Percentiles rank a stretch among this genome's conserved stretches.
These are phyloP conservation scores for Monomorium pharaonis DNA, from an alignment of 1,140 invertebrate species.

Conservation along the genomic window DNA sequence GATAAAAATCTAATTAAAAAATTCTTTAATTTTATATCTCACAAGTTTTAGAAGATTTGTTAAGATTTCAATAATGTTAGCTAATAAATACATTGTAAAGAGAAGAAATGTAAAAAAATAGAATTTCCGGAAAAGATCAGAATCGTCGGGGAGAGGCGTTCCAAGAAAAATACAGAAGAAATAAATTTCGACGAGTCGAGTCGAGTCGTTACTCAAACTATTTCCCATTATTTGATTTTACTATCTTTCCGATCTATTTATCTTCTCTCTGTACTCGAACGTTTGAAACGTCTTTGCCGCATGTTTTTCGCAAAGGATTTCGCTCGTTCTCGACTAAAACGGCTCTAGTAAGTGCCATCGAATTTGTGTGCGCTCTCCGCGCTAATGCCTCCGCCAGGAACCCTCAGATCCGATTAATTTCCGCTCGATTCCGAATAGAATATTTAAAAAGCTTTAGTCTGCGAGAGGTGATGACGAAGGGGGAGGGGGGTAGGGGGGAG, in stretches of 20 bases:
- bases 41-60: neutral
- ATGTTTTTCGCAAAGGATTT: neutral
- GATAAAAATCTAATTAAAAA: no score
- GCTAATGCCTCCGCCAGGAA: constrained; percentile 8
- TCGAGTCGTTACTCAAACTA: no score
- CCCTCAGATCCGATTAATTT: constrained; percentile 74
- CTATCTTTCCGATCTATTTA: neutral
- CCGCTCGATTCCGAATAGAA: constrained; percentile 73
- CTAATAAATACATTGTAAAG: no score
- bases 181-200: no score
- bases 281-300: neutral
- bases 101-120: no score
- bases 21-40: no score
- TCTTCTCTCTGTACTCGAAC: neutral
- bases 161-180: no score
- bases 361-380: constrained; percentile 16
- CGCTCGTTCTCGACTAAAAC: neutral
- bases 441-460: constrained; percentile 77
- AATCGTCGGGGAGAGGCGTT: no score
- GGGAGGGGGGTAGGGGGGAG: constrained; percentile 45
- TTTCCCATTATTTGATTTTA: neutral
- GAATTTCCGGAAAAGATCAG: no score
- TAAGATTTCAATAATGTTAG: no score
- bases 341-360: neutral
- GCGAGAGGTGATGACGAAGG: constrained; percentile 38